phyloP scores from a whole-genome alignment of 2,888 invertebrate species.

The Drosophila kanekoi region DNA sequence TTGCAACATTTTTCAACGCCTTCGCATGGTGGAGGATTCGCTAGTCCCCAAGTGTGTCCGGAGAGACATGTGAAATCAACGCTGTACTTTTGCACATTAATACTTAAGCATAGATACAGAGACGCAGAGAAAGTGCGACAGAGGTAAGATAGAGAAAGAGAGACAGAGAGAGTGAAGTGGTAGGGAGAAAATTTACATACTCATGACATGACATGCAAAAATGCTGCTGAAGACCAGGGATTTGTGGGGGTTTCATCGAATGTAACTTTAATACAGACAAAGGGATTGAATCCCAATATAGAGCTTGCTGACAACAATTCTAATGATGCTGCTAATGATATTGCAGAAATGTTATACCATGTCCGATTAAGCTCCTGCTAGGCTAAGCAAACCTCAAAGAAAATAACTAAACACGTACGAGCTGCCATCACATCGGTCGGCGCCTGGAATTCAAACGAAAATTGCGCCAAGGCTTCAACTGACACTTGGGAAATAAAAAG shows the following conservation, averaged over 20 bases:
- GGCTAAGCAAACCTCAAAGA: constrained; percentile 30
- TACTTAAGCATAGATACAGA: constrained; percentile 59
- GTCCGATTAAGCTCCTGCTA: not conserved
- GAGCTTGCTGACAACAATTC: constrained; percentile 38
- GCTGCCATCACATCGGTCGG: constrained; percentile 5
- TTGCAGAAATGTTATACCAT: constrained; percentile 39
- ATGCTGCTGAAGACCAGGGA: constrained; percentile 20
- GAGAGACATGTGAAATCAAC: constrained; percentile 71
- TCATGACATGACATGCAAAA: constrained; percentile 75
- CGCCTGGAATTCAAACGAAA: constrained; percentile 43
- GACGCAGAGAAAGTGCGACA: not conserved
- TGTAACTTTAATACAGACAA: constrained; percentile 30
- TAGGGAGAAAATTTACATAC: constrained; percentile 66
- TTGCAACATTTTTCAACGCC: constrained; percentile 75
- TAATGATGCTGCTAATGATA: constrained; percentile 56
- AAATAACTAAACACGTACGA: constrained; percentile 62
- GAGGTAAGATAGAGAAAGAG: too few species aligned
- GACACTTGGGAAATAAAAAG: constrained; percentile 72
- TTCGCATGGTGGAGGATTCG: constrained; percentile 11
- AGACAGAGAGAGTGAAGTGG: not conserved
- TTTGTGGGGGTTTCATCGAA: not conserved
- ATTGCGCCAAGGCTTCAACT: constrained; percentile 55
- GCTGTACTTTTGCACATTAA: constrained; percentile 70
- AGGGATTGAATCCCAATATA: constrained; percentile 6
- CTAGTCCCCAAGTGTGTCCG: constrained; percentile 10